Conservation (phyloP, 1,140 invertebrate genomes). For the Rhopalosiphum maidis region DNA sequence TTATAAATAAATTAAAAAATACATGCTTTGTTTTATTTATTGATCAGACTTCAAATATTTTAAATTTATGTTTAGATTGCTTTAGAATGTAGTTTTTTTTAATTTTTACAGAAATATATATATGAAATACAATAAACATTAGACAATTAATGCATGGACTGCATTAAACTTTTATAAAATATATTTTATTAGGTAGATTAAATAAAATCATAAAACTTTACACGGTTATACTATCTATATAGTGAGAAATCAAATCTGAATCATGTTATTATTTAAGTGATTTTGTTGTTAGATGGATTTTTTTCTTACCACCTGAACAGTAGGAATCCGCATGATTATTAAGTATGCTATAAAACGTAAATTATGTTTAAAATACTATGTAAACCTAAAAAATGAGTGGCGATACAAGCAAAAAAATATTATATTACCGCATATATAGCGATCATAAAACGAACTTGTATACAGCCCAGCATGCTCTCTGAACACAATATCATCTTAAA, state of each 20-base stretch:
- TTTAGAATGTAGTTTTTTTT: background rate
- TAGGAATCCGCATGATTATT: constrained; percentile 35
- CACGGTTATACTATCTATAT: background rate
- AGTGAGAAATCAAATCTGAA: background rate
- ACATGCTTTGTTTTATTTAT: background rate
- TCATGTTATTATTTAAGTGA: constrained; percentile 17
- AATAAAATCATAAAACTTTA: background rate
- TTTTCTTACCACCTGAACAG: background rate
- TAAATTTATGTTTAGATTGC: background rate
- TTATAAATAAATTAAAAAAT: background rate
- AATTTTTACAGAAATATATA: background rate
- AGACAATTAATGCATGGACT: background rate
- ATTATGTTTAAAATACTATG: constrained; percentile 31
- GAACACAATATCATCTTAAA: background rate
- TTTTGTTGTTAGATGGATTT: background rate
- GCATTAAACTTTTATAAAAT: background rate
- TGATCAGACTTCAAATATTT: background rate
- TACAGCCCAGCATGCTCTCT: background rate
- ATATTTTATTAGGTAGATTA: background rate
- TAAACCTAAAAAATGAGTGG: background rate
- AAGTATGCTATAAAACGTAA: constrained; percentile 34
- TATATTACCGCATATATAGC: constrained; percentile 29
- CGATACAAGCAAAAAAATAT: background rate
- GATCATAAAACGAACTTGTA: constrained; percentile 41
- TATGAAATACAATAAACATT: background rate